Base-by-base conservation (phyloP, 2,797 vertebrate species). In the Hapalemur alaotrensis region DNA sequence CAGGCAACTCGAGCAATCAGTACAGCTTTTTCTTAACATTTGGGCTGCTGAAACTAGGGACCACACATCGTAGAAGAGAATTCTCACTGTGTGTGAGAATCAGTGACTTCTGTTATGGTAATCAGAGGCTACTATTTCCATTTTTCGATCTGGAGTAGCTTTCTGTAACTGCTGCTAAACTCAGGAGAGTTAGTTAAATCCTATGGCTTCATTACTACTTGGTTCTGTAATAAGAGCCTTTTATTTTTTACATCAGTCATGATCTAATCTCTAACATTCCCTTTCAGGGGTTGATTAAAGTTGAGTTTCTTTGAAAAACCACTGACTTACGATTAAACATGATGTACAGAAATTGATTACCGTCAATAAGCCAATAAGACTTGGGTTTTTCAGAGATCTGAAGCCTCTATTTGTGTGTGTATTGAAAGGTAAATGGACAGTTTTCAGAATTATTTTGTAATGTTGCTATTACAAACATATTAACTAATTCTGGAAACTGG, bases 401-500 rank as follows among this genome's bases (percentile, higher is more conserved):
- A 61, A 61, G 28, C 25, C 59, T 61, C 12, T 15, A 32, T 15
- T 32, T 18, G 22, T 7, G 32, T 38, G 22, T 48, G 30, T 69
- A 5, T 76, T 76, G 20, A 46, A 80, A 91, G 41, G 50, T 35
- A 67, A 72, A 61, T 18, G 65, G 25, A 89, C 1, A 70, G 4
- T 75, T 96, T 87, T 85, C 25, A 38, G 35, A 91, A 81, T 65
- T 65, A 91, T 91, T 87, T 73, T 84, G 79, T 96, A 91, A 93
- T 65, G 41, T 79, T 63, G 43, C 23, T 87, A n/a, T 79, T 83
- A 81, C 7, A 93, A 80, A 84, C 54, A 59, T 86, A 28, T 72
- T 76, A 65, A 32, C 35, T 67, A 89, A 83, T 46, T 79, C 50
- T 48, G 52, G 30, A 93, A 85, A 92, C 20, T 52, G 20, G 13